phyloP scores from a whole-genome alignment of 2,113 vertebrate genomes.

The Hypomesus transpacificus region DNA sequence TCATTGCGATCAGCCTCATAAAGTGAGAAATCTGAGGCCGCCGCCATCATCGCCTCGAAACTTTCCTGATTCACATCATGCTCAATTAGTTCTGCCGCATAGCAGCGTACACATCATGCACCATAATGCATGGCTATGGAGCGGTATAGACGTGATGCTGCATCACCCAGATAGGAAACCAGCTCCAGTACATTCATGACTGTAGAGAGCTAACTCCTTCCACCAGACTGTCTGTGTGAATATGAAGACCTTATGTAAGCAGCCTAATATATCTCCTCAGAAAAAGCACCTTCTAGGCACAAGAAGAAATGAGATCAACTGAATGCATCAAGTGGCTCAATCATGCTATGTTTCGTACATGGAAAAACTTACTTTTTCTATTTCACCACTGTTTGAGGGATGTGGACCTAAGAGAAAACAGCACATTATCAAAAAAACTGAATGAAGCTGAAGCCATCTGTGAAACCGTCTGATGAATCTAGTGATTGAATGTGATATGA shows the following conservation, averaged over 20 bases:
- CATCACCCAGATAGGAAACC: conserved; percentile 47
- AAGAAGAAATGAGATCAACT: neutral
- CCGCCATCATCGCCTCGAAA: conserved; percentile 51
- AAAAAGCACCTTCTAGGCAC: conserved; percentile 13
- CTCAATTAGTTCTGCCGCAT: conserved; percentile 72
- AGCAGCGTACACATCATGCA: conserved; percentile 69
- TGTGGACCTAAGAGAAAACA: conserved; percentile 64
- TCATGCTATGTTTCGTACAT: conserved; percentile 23
- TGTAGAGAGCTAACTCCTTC: conserved; percentile 1
- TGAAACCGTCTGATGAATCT: neutral
- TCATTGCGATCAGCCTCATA: neutral
- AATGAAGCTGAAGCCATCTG: conserved; percentile 26
- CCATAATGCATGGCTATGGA: conserved; percentile 56
- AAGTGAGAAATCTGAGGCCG: conserved; percentile 35
- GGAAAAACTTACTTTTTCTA: conserved; percentile 71
- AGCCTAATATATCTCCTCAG: neutral
- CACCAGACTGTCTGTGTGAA: conserved; percentile 1
- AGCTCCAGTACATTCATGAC: conserved; percentile 24
- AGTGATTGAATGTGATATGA: neutral
- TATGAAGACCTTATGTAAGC: conserved; percentile 6
- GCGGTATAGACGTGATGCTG: conserved; percentile 52
- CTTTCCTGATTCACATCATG: conserved; percentile 65
- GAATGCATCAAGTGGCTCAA: conserved; percentile 18
- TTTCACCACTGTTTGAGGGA: conserved; percentile 69
- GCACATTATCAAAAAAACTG: conserved; percentile 39